A percentile compares a stretch with the other conserved stretches of the same genome.
Evolutionary conservation across 2,797 vertebrate species (phyloP).

Genomic region (Tokudaia muenninki): DNA sequence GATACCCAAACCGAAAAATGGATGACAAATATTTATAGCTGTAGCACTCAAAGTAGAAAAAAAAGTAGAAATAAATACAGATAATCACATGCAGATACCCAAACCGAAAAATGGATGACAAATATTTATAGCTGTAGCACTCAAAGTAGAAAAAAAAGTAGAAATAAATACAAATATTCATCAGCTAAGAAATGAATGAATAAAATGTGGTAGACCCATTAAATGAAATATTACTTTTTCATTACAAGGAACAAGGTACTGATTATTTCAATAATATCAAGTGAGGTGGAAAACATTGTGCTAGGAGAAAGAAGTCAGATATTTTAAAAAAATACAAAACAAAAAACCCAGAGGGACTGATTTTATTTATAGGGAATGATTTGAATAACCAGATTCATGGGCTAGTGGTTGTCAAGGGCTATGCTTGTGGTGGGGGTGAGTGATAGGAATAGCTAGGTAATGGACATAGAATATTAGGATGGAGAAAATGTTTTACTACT

Average conservation of each 20-base stretch:
- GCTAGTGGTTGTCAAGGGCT: not conserved
- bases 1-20: not conserved
- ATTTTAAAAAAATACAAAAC: too few species aligned
- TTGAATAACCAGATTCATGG: too few species aligned
- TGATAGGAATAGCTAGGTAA: not conserved
- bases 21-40: not conserved
- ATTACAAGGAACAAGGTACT: not conserved
- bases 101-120: not conserved
- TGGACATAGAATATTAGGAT: not conserved
- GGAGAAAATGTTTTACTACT: not conserved
- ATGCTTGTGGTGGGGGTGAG: not conserved
- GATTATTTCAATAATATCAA: fast-evolving
- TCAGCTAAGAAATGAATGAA: too few species aligned
- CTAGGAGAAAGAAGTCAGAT: not conserved
- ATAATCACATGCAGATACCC: not conserved
- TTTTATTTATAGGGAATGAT: not conserved
- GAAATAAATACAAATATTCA: not conserved
- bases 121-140: not conserved
- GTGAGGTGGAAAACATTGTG: not conserved
- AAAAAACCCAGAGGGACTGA: fast-evolving
- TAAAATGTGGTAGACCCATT: too few species aligned
- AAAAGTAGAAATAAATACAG: not conserved
- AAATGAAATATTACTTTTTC: not conserved
- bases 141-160: not conserved
- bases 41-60: not conserved